phyloP scores from a whole-genome alignment of 2,797 vertebrate genomes.

The Leptatherina wallacei region DNA sequence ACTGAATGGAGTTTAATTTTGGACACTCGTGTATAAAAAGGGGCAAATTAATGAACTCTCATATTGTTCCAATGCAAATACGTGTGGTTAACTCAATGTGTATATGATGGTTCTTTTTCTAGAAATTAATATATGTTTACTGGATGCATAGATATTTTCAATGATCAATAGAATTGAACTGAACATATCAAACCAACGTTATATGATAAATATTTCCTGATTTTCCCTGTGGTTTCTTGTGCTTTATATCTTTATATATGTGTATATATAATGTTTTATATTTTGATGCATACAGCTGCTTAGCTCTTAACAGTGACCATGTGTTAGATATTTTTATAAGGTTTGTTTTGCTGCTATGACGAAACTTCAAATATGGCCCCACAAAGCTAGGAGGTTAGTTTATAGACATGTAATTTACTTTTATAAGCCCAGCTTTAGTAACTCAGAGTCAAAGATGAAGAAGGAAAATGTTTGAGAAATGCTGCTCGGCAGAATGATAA shows the following conservation, averaged over 20 bases:
- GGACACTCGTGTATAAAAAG: neutral
- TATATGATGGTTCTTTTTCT: neutral
- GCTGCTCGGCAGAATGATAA: slow-evolving; percentile 26
- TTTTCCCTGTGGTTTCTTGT: no score
- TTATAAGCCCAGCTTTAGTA: slow-evolving; percentile 73
- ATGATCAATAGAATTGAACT: neutral
- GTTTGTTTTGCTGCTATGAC: slow-evolving; percentile 70
- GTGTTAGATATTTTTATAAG: slow-evolving; percentile 55
- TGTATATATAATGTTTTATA: slow-evolving; percentile 8
- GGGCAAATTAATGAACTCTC: no score
- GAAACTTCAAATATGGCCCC: slow-evolving; percentile 69
- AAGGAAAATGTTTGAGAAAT: slow-evolving; percentile 59
- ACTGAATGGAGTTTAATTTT: neutral
- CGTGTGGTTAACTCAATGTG: neutral
- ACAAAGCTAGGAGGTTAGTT: slow-evolving; percentile 73
- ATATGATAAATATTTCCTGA: neutral
- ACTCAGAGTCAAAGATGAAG: slow-evolving; percentile 52
- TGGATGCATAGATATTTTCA: neutral
- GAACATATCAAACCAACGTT: neutral
- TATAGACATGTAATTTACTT: slow-evolving; percentile 80
- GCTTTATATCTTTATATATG: neutral
- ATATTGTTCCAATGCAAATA: neutral
- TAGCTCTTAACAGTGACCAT: slow-evolving; percentile 26
- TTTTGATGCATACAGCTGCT: slow-evolving; percentile 49
- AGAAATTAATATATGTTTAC: neutral